A percentile compares a stretch with the other conserved stretches of the same genome.
phyloP scores from a whole-genome alignment of 2,113 vertebrate species.

The Romanogobio albipinnatus region DNA sequence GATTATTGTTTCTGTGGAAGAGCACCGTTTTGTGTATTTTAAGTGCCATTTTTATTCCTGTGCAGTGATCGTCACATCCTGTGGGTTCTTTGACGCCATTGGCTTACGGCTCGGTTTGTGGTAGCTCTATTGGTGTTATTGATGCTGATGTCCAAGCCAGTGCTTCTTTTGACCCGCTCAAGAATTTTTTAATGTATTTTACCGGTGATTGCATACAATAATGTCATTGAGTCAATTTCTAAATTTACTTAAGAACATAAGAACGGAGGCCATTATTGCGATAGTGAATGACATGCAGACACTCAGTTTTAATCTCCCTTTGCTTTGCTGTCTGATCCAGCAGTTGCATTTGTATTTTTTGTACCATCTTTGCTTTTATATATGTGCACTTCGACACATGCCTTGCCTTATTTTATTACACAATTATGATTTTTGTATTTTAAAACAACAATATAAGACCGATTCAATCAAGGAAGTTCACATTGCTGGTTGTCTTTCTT shows the following conservation, averaged over 20 bases:
- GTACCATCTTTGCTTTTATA: background rate
- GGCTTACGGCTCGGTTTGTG: slow-evolving; percentile 26
- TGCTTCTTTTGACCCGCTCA: slow-evolving; percentile 10
- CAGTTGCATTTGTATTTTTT: slow-evolving; percentile 8
- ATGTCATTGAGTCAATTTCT: background rate
- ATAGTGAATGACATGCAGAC: background rate
- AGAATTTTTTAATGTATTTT: background rate
- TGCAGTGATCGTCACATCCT: slow-evolving; percentile 33
- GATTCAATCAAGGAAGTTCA: background rate
- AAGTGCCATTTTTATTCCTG: slow-evolving; percentile 25
- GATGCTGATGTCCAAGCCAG: slow-evolving; percentile 16
- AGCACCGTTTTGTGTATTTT: slow-evolving; percentile 24
- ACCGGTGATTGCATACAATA: slow-evolving; percentile 1
- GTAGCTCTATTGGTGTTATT: background rate
- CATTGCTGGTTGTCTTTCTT: slow-evolving; percentile 1
- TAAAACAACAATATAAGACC: background rate
- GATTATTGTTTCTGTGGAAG: slow-evolving; percentile 22
- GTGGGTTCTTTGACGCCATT: background rate
- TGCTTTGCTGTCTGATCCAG: slow-evolving; percentile 7
- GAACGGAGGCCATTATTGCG: background rate
- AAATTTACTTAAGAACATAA: background rate
- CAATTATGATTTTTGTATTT: slow-evolving; percentile 23
- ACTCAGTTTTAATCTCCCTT: background rate
- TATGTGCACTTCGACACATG: slow-evolving; percentile 11
- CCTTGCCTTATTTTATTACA: slow-evolving; percentile 31